A percentile compares a stretch with the other conserved stretches of the same genome.
Evolutionary conservation across 1,140 invertebrate species (phyloP).

Genomic region (Drosophila simulans): DNA sequence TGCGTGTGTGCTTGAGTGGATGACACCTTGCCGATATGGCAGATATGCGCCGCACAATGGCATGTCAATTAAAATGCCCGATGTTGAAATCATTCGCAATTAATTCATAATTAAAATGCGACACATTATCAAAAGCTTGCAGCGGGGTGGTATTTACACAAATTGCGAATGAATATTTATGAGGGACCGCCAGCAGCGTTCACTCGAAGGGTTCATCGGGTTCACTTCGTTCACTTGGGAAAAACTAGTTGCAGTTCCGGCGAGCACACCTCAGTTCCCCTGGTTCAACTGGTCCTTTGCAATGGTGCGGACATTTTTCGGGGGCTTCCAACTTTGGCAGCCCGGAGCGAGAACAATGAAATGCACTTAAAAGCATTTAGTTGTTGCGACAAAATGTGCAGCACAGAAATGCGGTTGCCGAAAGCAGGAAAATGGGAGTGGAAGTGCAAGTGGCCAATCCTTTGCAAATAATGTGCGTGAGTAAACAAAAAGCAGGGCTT

Average conservation of each 20-base stretch:
- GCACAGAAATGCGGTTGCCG: constrained; percentile 65
- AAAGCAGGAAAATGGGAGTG: background rate
- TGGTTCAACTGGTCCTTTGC: background rate
- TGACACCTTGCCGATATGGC: constrained; percentile 55
- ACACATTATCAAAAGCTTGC: constrained; percentile 77
- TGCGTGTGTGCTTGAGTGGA: constrained; percentile 54
- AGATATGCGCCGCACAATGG: constrained; percentile 53
- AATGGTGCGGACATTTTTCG: constrained; percentile 4
- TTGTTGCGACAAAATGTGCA: constrained; percentile 73
- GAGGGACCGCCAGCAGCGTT: background rate
- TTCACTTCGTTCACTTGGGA: background rate
- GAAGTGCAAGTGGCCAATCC: constrained; percentile 17
- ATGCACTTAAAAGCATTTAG: constrained; percentile 82
- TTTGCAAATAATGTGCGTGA: constrained; percentile 79
- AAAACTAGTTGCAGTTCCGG: too few relatives aligned
- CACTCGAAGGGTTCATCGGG: background rate
- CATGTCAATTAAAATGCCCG: constrained; percentile 81
- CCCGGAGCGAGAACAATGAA: constrained; percentile 48
- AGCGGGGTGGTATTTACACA: constrained; percentile 59
- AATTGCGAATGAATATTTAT: constrained; percentile 76
- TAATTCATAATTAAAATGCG: constrained; percentile 81
- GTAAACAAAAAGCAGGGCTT: constrained; percentile 65
- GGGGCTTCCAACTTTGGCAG: constrained; percentile 12
- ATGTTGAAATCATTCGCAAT: constrained; percentile 82
- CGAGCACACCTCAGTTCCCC: too few relatives aligned